Percentiles rank a stretch among this genome's conserved stretches.
These are phyloP conservation scores for Plestiodon gilberti DNA, from an alignment of 2,113 vertebrate genomes.

Conservation along the genomic window DNA sequence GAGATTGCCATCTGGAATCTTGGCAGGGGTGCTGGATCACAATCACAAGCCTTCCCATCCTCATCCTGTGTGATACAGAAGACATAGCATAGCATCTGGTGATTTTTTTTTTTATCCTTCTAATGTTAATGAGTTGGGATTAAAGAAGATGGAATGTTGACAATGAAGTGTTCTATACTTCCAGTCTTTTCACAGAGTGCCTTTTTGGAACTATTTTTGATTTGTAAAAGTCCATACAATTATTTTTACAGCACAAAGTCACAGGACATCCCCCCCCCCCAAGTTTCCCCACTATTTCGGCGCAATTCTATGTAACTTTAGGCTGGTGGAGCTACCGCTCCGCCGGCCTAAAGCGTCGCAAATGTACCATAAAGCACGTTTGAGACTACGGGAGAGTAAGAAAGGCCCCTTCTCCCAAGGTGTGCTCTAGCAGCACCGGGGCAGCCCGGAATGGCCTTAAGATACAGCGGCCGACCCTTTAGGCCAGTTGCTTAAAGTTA, in stretches of 20 bases:
- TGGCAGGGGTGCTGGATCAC: slow-evolving; percentile 13
- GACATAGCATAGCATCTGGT: not conserved
- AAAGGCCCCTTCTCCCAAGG: too few species aligned
- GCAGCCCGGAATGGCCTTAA: too few species aligned
- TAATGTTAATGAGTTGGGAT: not conserved
- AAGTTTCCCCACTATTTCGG: not conserved
- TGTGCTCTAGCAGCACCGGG: too few species aligned
- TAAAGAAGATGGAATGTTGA: not conserved
- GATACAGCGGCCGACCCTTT: too few species aligned
- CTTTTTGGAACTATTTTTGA: not conserved
- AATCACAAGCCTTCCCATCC: not conserved
- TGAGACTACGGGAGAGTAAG: too few species aligned
- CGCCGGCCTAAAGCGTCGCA: too few species aligned
- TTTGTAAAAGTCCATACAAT: not conserved
- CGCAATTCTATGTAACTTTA: too few species aligned
- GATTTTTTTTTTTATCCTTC: not conserved
- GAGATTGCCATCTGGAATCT: slow-evolving; percentile 19
- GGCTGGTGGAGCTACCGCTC: too few species aligned
- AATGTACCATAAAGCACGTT: too few species aligned
- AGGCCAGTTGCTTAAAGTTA: too few species aligned
- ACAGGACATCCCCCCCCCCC: not conserved
- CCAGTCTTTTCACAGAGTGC: not conserved
- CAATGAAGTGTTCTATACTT: not conserved
- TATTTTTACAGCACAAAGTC: not conserved
- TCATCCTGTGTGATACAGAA: not conserved